Base-by-base conservation (phyloP, 2,888 invertebrate species). In the Unio pictorum region DNA sequence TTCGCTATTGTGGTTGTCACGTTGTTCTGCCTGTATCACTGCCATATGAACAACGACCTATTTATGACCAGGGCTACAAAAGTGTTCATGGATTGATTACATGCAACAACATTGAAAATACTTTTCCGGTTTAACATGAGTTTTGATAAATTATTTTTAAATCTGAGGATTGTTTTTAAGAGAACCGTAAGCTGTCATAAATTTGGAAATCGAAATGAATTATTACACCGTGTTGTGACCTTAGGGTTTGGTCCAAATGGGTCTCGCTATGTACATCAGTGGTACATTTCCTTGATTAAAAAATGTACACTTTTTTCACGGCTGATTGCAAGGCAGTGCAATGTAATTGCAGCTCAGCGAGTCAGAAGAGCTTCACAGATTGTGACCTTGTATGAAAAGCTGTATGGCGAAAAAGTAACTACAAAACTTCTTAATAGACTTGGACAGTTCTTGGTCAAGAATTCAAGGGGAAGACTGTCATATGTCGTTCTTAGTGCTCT, bases 291-390 rank as follows among this genome's bases (percentile, higher is more conserved):
- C 45, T 3, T 81, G 64, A 80, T 75, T 72, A 72, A 76, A 61
- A 76, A 80, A 68, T 61, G 80, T 4, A 60, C 64, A n/a, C 62
- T 74, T 30, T 34, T 84, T 8, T 69, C 74, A 11, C 71, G 75
- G 64, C 56, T 81, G 17, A 78, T 85, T 73, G 80, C 80, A 4
- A 81, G 68, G 68, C 87, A 88, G 62, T 88, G 84, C 62, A 81
- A 84, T 69, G 84, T 80, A 17, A 79, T 88, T 23, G 85, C 81
- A 20, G 84, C 83, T 8, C 85, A 86, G 61, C 70, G 86, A 65
- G 70, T 84, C 6, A 69, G 86, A 65, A 76, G 87, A 68, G 68
- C 83, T 20, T 66, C 72, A 15, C 87, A 87, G 67, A 80, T 87
- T 20, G 18, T 84, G 45, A 64, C 69, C 23, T 69, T 85, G 6